Evolutionary conservation across 2,113 vertebrate genomes (phyloP).

Genomic region (Corvus cornix): DNA sequence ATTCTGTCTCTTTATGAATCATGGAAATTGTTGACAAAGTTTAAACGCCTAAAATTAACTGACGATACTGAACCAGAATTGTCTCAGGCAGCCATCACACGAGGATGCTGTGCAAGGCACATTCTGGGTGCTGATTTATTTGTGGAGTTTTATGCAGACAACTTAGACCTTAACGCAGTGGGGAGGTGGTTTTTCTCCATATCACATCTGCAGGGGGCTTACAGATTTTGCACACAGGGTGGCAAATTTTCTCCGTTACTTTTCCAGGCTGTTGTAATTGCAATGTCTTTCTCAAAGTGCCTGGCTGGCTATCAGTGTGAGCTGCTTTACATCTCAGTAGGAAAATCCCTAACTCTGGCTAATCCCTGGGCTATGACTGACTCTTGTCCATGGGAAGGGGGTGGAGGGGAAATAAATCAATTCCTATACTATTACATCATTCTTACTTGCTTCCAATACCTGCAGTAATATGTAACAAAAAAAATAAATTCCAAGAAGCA

Average conservation of each 20-base stretch:
- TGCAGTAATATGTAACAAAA: neutral
- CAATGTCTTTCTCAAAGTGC: neutral
- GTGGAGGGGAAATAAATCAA: neutral
- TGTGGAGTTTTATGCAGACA: neutral
- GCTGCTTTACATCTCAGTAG: constrained; percentile 33
- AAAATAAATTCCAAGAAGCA: neutral
- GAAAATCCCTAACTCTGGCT: constrained; percentile 20
- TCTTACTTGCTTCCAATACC: neutral
- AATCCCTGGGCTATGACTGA: constrained; percentile 20
- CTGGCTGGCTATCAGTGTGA: constrained; percentile 9
- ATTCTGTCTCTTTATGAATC: constrained; percentile 44
- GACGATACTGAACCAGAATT: neutral
- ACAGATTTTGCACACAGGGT: neutral
- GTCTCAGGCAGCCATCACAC: neutral
- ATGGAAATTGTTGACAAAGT: constrained; percentile 9
- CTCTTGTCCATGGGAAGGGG: neutral
- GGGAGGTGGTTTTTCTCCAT: neutral
- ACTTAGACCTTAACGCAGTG: neutral
- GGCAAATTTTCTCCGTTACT: neutral
- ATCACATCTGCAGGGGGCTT: neutral
- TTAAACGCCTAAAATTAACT: neutral
- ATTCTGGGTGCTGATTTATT: neutral
- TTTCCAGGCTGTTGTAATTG: constrained; percentile 25
- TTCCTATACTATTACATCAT: neutral
- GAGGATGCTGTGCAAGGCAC: neutral